Base-by-base conservation (phyloP, 2,113 vertebrate species). In the Anolis sagrei region DNA sequence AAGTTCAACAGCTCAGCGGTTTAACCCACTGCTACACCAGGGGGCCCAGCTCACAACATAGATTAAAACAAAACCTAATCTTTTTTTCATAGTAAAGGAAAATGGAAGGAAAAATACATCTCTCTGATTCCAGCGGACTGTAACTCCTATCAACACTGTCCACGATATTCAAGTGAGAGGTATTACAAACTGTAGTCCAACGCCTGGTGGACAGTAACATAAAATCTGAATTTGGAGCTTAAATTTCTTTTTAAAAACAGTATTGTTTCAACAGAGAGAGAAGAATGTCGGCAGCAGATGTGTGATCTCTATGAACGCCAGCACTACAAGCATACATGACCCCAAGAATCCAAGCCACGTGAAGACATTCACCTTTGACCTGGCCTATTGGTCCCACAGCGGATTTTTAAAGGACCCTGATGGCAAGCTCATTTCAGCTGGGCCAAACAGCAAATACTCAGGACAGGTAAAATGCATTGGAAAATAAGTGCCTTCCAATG, bases 341-440 rank as follows among this genome's bases (percentile, higher is more conserved):
- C 96, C 96, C 0, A 95, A 94, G 70, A 96, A 96, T 61, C 88
- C 88, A 77, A 95, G 94, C 39, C 94, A 88, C 44, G 84, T 87
- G 8, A 97, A 97, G 27, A 95, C 86, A 0, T 98, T 98, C 76
- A 96, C 92, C 76, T 98, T 97, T 69, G 95, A 97, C 93, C 93
- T 95, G 66, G 95, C 96, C 1, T 97, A 93, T 85, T 97, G 96
- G 97, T 97, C 97, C 84, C 96, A 95, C 78, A 93, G 81, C n/a
- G 93, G 96, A 82, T 98, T 97, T 91, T 81, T 92, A 1, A 95
- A 91, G 70, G 93, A 96, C 80, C 83, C 91, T 83, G 92, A 94
- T 0, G 95, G 96, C 64, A 90, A 95, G 13, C 95, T 96, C 3
- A 75, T 96, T 72, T 91, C 97, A 3, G 93, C 97, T 87, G 96